phyloP scores from a whole-genome alignment of 2,888 invertebrate species.

The Apamea crenata region DNA sequence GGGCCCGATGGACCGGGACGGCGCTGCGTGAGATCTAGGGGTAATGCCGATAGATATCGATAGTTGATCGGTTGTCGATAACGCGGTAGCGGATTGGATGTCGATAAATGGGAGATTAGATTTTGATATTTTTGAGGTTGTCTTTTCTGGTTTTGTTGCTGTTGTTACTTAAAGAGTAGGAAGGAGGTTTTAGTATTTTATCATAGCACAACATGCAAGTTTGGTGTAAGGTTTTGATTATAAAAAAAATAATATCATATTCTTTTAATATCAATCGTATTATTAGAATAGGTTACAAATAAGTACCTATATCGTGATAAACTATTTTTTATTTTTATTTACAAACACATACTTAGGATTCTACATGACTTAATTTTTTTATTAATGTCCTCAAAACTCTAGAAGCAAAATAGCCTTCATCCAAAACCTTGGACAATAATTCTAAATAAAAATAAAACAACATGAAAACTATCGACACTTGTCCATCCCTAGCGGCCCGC shows the following conservation, averaged over 20 bases:
- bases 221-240: neutral
- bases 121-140: constrained; percentile 31
- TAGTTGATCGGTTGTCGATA: constrained; percentile 54
- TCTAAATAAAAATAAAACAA: neutral
- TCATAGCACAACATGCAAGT: neutral
- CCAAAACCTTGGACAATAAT: neutral
- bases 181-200: neutral
- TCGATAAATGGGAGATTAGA: constrained; percentile 41
- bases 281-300: too few species aligned
- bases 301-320: too few species aligned
- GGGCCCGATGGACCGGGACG: constrained; percentile 80
- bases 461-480: constrained; percentile 49
- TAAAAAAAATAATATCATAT: too few species aligned
- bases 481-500: constrained; percentile 77
- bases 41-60: constrained; percentile 64
- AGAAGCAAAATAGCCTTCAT: neutral
- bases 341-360: too few species aligned
- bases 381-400: neutral
- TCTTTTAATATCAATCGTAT: too few species aligned
- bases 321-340: too few species aligned
- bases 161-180: neutral
- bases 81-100: constrained; percentile 45
- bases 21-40: constrained; percentile 85
- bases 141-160: constrained; percentile 15
- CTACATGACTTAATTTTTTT: neutral